A percentile compares a stretch with the other conserved stretches of the same genome.
These are phyloP conservation scores for Tor tambroides DNA, from an alignment of 2,113 vertebrate genomes.

Conservation along the genomic window DNA sequence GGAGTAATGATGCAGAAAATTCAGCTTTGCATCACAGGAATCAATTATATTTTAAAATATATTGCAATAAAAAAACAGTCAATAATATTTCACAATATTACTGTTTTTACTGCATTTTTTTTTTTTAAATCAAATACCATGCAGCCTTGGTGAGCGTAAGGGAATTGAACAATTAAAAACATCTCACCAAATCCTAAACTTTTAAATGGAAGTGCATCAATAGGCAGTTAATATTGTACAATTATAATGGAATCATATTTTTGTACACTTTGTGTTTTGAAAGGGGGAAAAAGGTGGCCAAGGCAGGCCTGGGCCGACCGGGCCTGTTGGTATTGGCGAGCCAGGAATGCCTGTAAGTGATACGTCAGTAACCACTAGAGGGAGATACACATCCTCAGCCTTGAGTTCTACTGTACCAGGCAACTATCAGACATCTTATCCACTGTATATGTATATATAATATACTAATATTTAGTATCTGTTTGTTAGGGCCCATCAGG, in stretches of 20 bases:
- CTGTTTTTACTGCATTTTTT: background rate
- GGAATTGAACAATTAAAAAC: background rate
- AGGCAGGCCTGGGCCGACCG: slow-evolving; percentile 78
- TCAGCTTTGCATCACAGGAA: no score
- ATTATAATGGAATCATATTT: background rate
- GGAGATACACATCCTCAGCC: background rate
- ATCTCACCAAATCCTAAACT: background rate
- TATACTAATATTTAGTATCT: background rate
- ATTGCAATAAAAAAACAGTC: no score
- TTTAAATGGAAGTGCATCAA: background rate
- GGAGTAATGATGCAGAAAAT: no score
- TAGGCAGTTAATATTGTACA: background rate
- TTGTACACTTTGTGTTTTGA: slow-evolving; percentile 31
- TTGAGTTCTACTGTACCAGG: background rate
- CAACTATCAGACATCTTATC: background rate
- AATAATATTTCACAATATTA: no score
- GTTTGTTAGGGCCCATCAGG: slow-evolving; percentile 78
- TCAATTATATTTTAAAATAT: no score
- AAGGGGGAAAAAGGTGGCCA: slow-evolving; percentile 85
- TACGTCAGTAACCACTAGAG: slow-evolving; percentile 3
- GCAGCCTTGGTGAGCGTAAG: background rate
- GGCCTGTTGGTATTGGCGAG: slow-evolving; percentile 79
- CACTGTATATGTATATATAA: background rate
- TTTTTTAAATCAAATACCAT: background rate
- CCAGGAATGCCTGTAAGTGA: slow-evolving; percentile 80